phyloP scores from a whole-genome alignment of 2,888 invertebrate genomes.

The Hirtodrosophila histrioides region DNA sequence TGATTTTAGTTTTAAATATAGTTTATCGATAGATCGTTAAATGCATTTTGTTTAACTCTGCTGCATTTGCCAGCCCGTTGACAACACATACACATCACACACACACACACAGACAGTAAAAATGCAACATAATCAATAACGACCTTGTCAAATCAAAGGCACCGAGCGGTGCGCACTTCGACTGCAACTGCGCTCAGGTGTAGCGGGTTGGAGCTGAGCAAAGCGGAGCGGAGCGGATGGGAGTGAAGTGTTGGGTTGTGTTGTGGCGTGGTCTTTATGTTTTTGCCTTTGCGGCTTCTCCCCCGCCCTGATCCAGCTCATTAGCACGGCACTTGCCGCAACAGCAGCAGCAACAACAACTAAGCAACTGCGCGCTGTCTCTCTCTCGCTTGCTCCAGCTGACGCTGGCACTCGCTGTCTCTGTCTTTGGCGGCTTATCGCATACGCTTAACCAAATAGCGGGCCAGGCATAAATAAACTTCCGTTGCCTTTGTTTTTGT shows the following conservation, averaged over 20 bases:
- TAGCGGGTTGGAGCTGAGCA: neutral
- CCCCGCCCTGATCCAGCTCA: conserved; percentile 6
- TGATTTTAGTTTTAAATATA: too few relatives aligned
- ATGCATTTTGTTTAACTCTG: neutral
- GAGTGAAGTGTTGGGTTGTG: conserved; percentile 2
- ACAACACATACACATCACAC: neutral
- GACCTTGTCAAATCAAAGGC: conserved; percentile 70
- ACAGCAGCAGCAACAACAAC: conserved; percentile 30
- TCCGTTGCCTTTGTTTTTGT: conserved; percentile 64
- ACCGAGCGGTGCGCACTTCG: conserved; percentile 29
- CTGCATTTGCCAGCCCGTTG: neutral
- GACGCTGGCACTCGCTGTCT: neutral
- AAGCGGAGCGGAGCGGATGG: neutral
- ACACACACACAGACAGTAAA: neutral
- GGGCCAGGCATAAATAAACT: conserved; percentile 75
- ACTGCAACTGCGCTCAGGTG: conserved; percentile 10
- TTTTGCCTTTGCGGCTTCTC: conserved; percentile 14
- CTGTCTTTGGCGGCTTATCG: conserved; percentile 57
- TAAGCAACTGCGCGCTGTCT: neutral
- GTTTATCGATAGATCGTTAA: neutral
- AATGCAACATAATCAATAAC: conserved; percentile 58
- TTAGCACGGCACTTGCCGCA: conserved; percentile 51
- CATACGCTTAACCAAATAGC: conserved; percentile 69
- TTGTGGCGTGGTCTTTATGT: conserved; percentile 18
- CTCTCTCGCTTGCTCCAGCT: neutral